A percentile compares a stretch with the other conserved stretches of the same genome.
Conservation (phyloP, 2,888 invertebrate genomes). For the Aporophyla nigra region DNA sequence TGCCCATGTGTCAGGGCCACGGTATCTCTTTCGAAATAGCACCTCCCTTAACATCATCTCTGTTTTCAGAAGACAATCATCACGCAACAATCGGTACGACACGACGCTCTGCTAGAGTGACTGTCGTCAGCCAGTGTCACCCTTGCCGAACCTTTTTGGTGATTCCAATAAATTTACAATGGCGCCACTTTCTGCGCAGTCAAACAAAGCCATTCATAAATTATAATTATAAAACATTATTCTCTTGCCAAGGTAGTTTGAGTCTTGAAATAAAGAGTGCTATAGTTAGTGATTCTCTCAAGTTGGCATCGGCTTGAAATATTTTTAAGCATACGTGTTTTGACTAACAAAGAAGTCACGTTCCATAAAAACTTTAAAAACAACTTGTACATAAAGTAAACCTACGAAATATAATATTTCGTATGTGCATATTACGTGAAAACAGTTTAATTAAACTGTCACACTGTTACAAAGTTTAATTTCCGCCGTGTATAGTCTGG, state of each 20-base stretch:
- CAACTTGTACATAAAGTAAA: background rate
- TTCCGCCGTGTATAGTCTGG: conserved; percentile 66
- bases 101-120: too few species aligned
- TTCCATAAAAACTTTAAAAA: background rate
- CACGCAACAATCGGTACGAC: too few species aligned
- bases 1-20: too few species aligned
- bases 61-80: too few species aligned
- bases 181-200: too few species aligned
- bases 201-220: too few species aligned
- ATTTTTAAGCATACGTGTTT: background rate
- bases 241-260: background rate
- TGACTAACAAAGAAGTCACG: background rate
- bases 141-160: too few species aligned
- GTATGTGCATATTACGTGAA: conserved; percentile 52
- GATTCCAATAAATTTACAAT: too few species aligned
- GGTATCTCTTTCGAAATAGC: too few species aligned
- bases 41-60: too few species aligned
- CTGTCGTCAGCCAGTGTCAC: too few species aligned
- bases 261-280: background rate
- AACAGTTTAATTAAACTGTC: conserved; percentile 69
- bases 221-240: too few species aligned
- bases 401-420: conserved; percentile 11
- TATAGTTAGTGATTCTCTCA: background rate
- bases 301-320: background rate
- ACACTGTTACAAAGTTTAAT: conserved; percentile 68